These are phyloP conservation scores for Coleophora flavipennella DNA, from an alignment of 2,888 invertebrate genomes.

Conservation along the genomic window DNA sequence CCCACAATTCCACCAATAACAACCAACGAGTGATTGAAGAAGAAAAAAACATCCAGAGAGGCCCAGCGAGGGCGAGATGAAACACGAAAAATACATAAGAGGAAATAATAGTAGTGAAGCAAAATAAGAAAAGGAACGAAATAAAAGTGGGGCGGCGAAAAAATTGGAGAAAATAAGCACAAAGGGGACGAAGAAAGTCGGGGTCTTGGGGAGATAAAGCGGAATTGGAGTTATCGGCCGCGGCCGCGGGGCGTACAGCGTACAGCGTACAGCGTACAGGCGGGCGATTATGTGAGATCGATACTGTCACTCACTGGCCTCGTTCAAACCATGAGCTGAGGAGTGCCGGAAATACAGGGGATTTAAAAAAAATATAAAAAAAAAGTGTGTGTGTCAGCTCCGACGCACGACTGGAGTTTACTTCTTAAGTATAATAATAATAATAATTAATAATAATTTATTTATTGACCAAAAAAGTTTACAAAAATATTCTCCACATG, in stretches of 20 bases:
- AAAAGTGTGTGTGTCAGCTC: too few relatives aligned
- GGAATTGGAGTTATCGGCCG: constrained; percentile 70
- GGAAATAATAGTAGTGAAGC: constrained; percentile 65
- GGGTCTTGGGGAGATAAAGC: constrained; percentile 62
- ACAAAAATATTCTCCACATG: too few relatives aligned
- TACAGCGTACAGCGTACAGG: too few relatives aligned
- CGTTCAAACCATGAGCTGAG: constrained; percentile 16
- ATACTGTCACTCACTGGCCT: constrained; percentile 60
- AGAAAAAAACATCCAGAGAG: constrained; percentile 48
- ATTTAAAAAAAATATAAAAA: too few relatives aligned
- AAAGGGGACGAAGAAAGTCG: constrained; percentile 65
- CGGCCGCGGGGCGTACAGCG: constrained; percentile 47
- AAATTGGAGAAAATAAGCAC: constrained; percentile 69
- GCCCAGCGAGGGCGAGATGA: constrained; percentile 38
- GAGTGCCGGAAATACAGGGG: too few relatives aligned
- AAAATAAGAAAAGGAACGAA: constrained; percentile 59
- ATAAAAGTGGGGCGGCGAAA: constrained; percentile 59
- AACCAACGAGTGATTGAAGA: constrained; percentile 61
- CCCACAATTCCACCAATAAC: constrained; percentile 62
- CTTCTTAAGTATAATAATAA: too few relatives aligned
- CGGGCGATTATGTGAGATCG: constrained; percentile 65
- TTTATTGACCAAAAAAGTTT: too few relatives aligned
- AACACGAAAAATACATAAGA: constrained; percentile 68
- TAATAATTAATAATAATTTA: too few relatives aligned
- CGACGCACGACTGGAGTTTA: too few relatives aligned